These are phyloP conservation scores for Phymorhynchus buccinoides DNA, from an alignment of 1,140 invertebrate genomes.

Conservation along the genomic window DNA sequence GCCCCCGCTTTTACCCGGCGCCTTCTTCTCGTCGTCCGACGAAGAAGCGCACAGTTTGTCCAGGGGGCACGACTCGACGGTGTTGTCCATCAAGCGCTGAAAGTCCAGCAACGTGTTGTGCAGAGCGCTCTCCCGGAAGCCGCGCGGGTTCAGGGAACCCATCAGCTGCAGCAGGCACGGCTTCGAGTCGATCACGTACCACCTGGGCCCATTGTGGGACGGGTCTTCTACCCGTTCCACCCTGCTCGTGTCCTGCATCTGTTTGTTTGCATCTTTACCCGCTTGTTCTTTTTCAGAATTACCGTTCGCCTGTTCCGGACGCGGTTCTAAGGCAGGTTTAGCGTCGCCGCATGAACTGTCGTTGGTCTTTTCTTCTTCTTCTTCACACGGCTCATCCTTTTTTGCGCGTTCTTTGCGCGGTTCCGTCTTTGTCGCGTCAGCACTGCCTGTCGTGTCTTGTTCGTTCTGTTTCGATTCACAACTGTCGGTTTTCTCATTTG, in stretches of 20 bases:
- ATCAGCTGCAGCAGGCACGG: constrained; percentile 85
- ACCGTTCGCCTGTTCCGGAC: not conserved
- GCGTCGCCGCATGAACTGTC: too few species aligned
- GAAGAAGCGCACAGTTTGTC: constrained; percentile 79
- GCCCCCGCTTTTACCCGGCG: not conserved
- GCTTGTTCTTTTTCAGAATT: not conserved
- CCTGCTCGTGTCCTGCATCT: not conserved
- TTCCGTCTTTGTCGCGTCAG: not conserved
- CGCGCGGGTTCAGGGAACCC: constrained; percentile 83
- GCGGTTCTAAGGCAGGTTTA: not conserved
- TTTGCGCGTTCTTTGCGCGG: too few species aligned
- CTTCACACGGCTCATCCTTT: not conserved
- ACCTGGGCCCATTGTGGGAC: constrained; percentile 71
- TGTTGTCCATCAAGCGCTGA: constrained; percentile 78
- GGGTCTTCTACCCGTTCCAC: not conserved
- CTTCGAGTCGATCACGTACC: constrained; percentile 84
- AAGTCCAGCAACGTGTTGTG: constrained; percentile 81
- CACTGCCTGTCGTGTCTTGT: not conserved
- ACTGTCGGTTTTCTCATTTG: not conserved
- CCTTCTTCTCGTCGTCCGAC: constrained; percentile 42
- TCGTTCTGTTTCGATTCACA: not conserved
- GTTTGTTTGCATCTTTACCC: not conserved
- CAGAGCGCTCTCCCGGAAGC: constrained; percentile 85
- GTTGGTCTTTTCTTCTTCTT: too few species aligned
- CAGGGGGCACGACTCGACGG: constrained; percentile 80